Evolutionary conservation across 1,140 invertebrate genomes (phyloP), one percentile per base, ranked within the genome.

Genomic region (Adoxophyes honmai): DNA sequence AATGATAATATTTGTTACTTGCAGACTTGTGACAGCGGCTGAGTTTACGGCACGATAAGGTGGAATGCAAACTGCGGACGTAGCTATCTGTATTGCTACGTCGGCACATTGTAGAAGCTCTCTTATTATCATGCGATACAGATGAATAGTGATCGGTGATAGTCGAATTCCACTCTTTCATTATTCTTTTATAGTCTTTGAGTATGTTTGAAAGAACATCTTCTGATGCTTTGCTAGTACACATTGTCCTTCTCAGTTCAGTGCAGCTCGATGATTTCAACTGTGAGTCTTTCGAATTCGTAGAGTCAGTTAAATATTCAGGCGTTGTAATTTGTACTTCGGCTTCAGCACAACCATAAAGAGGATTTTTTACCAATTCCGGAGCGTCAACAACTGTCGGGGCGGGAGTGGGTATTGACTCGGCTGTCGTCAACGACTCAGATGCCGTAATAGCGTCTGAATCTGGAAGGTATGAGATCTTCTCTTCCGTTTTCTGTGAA

Each of bases 91-190:
- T 75, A 48, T 81, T 81, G 54, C 77, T 88, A 48, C 35, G 68
- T 4, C 66, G 62, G 59, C 69, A 79, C 52, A 74, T 61, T 4
- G 74, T 75, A 9, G 75, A 79, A 33, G 60, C 61, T 59, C 61
- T 73, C 55, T 73, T 81, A 52, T 60, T 60, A 14, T 68, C 69
- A 60, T 81, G 74, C 0, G 70, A 71, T 33, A 60, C 56, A n/a
- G 83, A 76, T 4, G 84, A 75, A 60, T 82, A 88, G 70, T 89
- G 85, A 56, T 89, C 81, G 34, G 73, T 69, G 37, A 89, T 73
- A 9, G 83, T 86, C 56, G 78, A 74, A 58, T 90, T 89, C 87
- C 89, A 90, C 62, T 88, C 85, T 36, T 85, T 89, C 86, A 89
- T 90, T 67, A 88, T 86, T 51, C 68, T 79, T 68, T 83, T 88